Conservation (phyloP, 2,888 invertebrate genomes). For the Cephus nigrinus region DNA sequence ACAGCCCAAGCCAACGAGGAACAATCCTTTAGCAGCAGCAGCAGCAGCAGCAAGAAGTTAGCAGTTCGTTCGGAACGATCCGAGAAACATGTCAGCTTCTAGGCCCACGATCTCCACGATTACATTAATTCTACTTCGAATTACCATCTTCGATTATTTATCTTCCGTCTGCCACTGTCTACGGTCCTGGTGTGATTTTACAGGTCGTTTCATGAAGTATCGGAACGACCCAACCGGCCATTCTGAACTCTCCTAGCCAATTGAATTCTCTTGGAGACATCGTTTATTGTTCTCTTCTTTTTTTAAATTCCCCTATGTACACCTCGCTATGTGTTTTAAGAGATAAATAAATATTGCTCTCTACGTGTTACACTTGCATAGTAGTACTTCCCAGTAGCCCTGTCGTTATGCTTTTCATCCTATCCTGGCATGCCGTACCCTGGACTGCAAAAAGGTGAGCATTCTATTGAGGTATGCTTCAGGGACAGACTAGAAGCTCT, state of each 20-base stretch:
- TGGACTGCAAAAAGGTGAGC: background rate
- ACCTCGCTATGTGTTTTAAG: slow-evolving; percentile 2
- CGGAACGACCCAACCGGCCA: background rate
- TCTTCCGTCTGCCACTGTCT: background rate
- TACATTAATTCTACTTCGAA: background rate
- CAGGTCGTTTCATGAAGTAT: background rate
- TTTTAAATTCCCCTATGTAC: slow-evolving; percentile 4
- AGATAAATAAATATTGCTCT: slow-evolving; percentile 3
- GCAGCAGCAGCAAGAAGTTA: slow-evolving; percentile 46
- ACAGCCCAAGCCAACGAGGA: slow-evolving; percentile 67
- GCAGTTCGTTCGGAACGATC: slow-evolving; percentile 46
- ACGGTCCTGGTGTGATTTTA: background rate
- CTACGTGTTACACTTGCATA: background rate
- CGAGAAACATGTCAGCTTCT: slow-evolving; percentile 64
- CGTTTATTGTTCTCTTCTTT: background rate
- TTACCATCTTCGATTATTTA: background rate
- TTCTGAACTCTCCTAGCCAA: background rate
- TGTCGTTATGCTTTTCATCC: background rate
- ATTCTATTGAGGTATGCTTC: background rate
- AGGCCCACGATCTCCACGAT: slow-evolving; percentile 9
- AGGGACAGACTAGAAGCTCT: background rate
- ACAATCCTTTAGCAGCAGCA: slow-evolving; percentile 35
- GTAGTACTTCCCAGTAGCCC: background rate
- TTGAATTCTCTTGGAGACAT: background rate
- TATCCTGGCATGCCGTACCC: background rate